Evolutionary conservation across 2,888 invertebrate genomes (phyloP), one percentile per base, ranked within the genome.

Genomic region (Eurois occulta): DNA sequence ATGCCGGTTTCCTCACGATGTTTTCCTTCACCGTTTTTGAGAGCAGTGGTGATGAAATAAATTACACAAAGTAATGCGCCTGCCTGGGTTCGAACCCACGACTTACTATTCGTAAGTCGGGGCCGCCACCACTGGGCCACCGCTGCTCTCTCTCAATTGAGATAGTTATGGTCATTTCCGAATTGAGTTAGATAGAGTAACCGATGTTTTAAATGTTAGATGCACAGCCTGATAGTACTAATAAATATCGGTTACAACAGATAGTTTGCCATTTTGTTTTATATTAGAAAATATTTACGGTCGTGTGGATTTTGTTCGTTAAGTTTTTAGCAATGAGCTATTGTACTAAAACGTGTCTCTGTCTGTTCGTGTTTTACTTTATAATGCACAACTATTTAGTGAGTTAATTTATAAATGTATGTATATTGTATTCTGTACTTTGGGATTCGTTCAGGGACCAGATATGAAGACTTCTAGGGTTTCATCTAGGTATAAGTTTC

Each of bases 321-420:
- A 3, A 21, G 38, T 67, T 38, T 10, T 48, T 72, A 6, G 28
- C 24, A 73, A 73, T 73, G 72, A 32, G 38, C 21, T 38, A 41
- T 48, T 48, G 32, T 1, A 60, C 38, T 52, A 73, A 28, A 69
- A 24, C 7, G 11, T 68, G 38, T 32, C 38, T 68, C 28, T 73
- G 28, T 41, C 21, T 18, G 28, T 38, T 72, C 52, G 28, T 68
- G 48, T 21, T 73, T 10, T 32, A 32, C 52, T 41, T 38, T 52
- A 28, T 69, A 28, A 3, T 52, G 6, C 24, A 69, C 38, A 28
- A 41, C 38, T 28, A 52, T 41, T 69, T 32, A 41, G 72, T 73
- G 69, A 73, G 72, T 68, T 32, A 32, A 46, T 38, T 48, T n/a
- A n/a, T 48, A 38, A 21, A 35, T 2, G 4, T 35, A 48, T 48